A percentile compares a stretch with the other conserved stretches of the same genome.
phyloP scores from a whole-genome alignment of 2,797 vertebrate genomes.

The Bucorvus abyssinicus region DNA sequence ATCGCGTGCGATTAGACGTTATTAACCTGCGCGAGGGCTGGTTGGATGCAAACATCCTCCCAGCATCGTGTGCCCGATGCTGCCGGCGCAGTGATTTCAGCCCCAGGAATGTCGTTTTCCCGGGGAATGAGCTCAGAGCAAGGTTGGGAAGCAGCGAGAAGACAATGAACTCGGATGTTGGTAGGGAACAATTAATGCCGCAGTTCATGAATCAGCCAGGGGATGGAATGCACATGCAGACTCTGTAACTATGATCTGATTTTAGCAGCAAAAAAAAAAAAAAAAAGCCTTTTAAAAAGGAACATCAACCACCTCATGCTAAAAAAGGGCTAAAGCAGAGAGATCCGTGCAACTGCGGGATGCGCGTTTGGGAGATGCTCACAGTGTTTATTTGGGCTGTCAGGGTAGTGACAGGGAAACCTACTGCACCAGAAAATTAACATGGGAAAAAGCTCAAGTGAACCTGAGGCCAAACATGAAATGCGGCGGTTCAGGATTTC shows the following conservation, averaged over 20 bases:
- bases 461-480: neutral
- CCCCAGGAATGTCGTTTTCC: neutral
- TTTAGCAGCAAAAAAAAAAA: neutral
- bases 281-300: neutral
- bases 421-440: neutral
- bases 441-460: neutral
- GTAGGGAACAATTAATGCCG: neutral
- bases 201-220: neutral
- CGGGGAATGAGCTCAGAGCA: neutral
- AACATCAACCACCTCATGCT: neutral
- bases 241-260: neutral
- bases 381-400: neutral
- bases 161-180: neutral
- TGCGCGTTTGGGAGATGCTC: neutral
- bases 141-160: neutral
- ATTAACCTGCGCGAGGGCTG: neutral
- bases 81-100: neutral
- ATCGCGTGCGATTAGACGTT: neutral
- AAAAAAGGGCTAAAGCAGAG: neutral
- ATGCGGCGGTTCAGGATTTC: neutral
- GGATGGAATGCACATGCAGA: neutral
- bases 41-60: neutral
- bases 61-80: accelerated
- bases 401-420: neutral
- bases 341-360: neutral